These are phyloP conservation scores for Pantelozetes paolii DNA, from an alignment of 2,888 invertebrate species.

Conservation along the genomic window DNA sequence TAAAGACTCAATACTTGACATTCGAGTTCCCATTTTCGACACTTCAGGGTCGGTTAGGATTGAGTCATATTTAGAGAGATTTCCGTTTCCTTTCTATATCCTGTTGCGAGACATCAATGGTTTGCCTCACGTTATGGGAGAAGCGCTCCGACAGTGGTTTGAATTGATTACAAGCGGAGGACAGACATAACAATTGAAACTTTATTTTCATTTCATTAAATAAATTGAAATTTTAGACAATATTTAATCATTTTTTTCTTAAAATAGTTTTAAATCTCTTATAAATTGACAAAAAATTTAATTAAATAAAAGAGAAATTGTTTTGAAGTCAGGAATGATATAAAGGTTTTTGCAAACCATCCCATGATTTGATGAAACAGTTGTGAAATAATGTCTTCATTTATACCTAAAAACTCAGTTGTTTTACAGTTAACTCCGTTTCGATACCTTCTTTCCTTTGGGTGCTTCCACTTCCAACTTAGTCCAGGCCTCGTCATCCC, in stretches of 20 bases:
- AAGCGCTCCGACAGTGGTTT: constrained; percentile 97
- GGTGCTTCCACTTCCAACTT: constrained; percentile 41
- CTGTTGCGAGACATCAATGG: constrained; percentile 82
- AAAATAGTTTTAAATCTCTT: neutral
- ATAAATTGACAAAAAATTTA: neutral
- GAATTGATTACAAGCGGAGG: constrained; percentile 75
- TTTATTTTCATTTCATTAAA: neutral
- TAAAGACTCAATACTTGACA: constrained; percentile 87
- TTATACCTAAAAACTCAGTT: constrained; percentile 1
- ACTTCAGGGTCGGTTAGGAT: constrained; percentile 61
- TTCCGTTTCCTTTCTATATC: constrained; percentile 97
- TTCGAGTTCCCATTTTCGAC: constrained; percentile 70
- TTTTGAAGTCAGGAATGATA: constrained; percentile 18
- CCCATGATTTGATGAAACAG: neutral
- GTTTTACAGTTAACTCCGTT: neutral
- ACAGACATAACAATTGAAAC: constrained; percentile 3
- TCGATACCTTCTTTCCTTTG: constrained; percentile 42
- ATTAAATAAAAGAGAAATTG: constrained; percentile 6
- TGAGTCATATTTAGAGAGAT: constrained; percentile 82
- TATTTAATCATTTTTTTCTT: neutral
- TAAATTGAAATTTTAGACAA: neutral
- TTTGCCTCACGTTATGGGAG: constrained; percentile 83
- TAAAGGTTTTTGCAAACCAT: neutral
- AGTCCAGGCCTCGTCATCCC: constrained; percentile 36
- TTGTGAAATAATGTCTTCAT: neutral